Evolutionary conservation across 1,140 invertebrate species (phyloP).

Genomic region (Drosophila varians): DNA sequence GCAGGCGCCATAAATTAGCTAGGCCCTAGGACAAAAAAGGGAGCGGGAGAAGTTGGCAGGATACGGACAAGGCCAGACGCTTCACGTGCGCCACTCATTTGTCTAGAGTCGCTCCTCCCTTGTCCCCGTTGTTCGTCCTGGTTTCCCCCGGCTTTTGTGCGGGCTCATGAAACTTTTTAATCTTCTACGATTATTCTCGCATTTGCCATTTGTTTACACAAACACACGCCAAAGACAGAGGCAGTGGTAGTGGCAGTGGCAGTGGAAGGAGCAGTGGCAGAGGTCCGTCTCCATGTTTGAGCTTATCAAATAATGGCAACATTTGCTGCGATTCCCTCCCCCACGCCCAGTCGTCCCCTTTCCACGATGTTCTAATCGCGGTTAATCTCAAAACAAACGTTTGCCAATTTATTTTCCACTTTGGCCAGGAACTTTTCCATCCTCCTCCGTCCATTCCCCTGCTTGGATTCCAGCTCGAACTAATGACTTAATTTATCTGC

Average conservation of each 20-base stretch:
- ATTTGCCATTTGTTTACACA: slow-evolving; percentile 82
- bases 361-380: slow-evolving; percentile 69
- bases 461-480: slow-evolving; percentile 57
- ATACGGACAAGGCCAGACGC: slow-evolving; percentile 35
- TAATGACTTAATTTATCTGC: slow-evolving; percentile 84
- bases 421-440: slow-evolving; percentile 61
- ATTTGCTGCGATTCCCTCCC: slow-evolving; percentile 71
- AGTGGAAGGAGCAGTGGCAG: background rate
- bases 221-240: slow-evolving; percentile 42
- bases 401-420: slow-evolving; percentile 83
- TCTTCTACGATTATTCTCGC: slow-evolving; percentile 83
- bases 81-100: slow-evolving; percentile 79
- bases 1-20: slow-evolving; percentile 73
- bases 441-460: slow-evolving; percentile 13
- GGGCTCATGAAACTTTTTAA: slow-evolving; percentile 81
- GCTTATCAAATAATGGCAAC: slow-evolving; percentile 83
- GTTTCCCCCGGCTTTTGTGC: slow-evolving; percentile 14
- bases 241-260: background rate
- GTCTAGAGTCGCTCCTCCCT: slow-evolving; percentile 59
- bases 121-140: background rate
- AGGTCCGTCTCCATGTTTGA: slow-evolving; percentile 70
- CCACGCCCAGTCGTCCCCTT: background rate
- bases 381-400: slow-evolving; percentile 84
- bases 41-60: background rate
- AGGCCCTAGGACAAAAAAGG: slow-evolving; percentile 21